Percentiles rank a stretch among this genome's conserved stretches.
Evolutionary conservation across 2,888 invertebrate species (phyloP).

Genomic region (Eilema griseolum): DNA sequence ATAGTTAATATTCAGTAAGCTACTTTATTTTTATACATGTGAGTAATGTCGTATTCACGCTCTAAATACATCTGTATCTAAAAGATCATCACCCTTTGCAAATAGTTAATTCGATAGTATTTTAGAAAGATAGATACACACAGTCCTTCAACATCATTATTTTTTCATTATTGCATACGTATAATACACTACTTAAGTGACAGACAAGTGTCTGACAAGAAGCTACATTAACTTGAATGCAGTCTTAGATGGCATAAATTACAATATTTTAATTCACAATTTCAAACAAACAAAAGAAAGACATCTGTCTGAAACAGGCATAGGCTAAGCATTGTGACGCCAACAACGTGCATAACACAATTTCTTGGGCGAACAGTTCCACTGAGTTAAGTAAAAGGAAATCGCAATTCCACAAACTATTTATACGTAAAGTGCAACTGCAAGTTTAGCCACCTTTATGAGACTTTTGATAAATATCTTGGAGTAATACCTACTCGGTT

Average conservation of each 20-base stretch:
- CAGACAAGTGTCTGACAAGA: too few relatives aligned
- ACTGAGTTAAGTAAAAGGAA: constrained; percentile 47
- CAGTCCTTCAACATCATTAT: too few relatives aligned
- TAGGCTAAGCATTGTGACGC: constrained; percentile 37
- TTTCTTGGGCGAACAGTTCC: constrained; percentile 43
- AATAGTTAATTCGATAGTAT: background rate
- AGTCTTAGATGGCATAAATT: background rate
- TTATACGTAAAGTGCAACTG: constrained; percentile 42
- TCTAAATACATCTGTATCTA: background rate
- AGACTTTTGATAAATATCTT: constrained; percentile 45
- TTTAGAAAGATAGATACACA: too few relatives aligned
- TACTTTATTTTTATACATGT: too few relatives aligned
- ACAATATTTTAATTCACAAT: constrained; percentile 16
- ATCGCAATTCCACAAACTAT: constrained; percentile 46
- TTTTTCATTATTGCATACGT: too few relatives aligned
- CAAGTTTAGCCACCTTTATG: constrained; percentile 21
- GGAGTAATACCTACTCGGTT: constrained; percentile 20
- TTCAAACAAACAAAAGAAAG: constrained; percentile 37
- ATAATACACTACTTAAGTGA: too few relatives aligned
- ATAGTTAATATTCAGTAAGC: too few relatives aligned
- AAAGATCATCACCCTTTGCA: background rate
- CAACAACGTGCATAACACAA: constrained; percentile 43
- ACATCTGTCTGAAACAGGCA: constrained; percentile 23
- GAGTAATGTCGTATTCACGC: too few relatives aligned
- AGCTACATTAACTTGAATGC: background rate